Evolutionary conservation across 2,797 vertebrate genomes (phyloP), one percentile per base, ranked within the genome.

Genomic region (Enteromius unitaeniatus): DNA sequence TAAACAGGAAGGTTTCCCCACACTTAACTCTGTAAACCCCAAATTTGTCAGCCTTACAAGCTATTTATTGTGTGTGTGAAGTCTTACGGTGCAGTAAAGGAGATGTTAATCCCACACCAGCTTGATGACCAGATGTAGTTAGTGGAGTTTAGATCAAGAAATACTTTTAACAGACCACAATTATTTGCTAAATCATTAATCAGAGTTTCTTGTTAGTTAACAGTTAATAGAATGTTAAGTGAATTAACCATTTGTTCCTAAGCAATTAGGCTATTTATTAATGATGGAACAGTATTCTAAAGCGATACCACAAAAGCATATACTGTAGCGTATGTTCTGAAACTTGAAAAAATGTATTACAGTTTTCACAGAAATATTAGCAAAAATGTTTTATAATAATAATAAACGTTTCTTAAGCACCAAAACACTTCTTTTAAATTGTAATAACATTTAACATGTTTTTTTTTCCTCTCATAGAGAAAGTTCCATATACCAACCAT

Each of bases 41-140:
- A 90, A 93, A 94, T 94, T 95, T 94, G 93, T 94, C 92, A 92
- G 90, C 90, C 91, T 81, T 85, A 88, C 72, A 83, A 91, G 89
- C 91, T 81, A 88, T 88, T 90, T 87, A 87, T 91, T 92, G 90
- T 90, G 93, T 90, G 93, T 93, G 93, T 75, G 15, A 91, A 92
- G 89, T 88, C 91, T 84, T 87, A 93, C 95, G 94, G 94, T 94
- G 92, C 88, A 88, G 89, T 78, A 85, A 91, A 93, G 92, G 92
- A 93, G 88, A 82, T 86, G 84, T 74, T 93, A 94, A 93, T 92
- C 92, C 90, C 91, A 92, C 86, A 90, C 86, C 88, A 87, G 87
- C 89, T 89, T 49, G 53, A 89, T 91, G 40, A 42, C 40, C 40
- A 42, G 40, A 42, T 42, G 8, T 42, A 42, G 40, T 42, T 42